phyloP scores from a whole-genome alignment of 2,797 vertebrate species.

The Manis javanica region DNA sequence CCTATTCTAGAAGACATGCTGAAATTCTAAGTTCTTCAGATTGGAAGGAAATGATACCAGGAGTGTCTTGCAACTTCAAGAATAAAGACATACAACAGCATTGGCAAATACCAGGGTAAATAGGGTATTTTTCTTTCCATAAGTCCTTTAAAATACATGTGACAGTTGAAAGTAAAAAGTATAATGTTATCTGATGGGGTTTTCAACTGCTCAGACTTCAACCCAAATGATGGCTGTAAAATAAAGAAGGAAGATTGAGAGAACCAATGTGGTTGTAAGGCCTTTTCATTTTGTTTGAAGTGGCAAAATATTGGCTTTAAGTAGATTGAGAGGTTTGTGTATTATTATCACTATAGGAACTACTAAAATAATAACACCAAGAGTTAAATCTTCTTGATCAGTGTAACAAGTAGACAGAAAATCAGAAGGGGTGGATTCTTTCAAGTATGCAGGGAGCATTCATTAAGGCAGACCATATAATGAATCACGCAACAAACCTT shows the following conservation, averaged over 20 bases:
- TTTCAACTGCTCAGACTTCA: neutral
- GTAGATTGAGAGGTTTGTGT: neutral
- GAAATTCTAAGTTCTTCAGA: neutral
- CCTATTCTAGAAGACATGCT: neutral
- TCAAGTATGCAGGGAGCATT: neutral
- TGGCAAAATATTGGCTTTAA: conserved; percentile 21
- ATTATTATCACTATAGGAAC: neutral
- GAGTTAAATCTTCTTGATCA: neutral
- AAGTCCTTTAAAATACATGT: neutral
- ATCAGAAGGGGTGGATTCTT: neutral
- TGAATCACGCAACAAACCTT: neutral
- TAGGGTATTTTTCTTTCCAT: neutral
- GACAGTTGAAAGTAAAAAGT: neutral
- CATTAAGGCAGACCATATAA: neutral
- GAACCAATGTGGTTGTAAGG: neutral
- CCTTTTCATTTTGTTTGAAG: neutral
- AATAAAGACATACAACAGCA: neutral
- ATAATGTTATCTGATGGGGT: neutral
- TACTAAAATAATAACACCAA: neutral
- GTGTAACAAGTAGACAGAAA: neutral
- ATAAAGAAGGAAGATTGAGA: neutral
- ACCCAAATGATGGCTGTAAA: neutral
- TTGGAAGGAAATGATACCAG: neutral
- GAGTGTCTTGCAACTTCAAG: neutral
- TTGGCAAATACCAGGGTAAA: neutral